phyloP scores from a whole-genome alignment of 2,113 vertebrate genomes.

The Apodemus speciosus region DNA sequence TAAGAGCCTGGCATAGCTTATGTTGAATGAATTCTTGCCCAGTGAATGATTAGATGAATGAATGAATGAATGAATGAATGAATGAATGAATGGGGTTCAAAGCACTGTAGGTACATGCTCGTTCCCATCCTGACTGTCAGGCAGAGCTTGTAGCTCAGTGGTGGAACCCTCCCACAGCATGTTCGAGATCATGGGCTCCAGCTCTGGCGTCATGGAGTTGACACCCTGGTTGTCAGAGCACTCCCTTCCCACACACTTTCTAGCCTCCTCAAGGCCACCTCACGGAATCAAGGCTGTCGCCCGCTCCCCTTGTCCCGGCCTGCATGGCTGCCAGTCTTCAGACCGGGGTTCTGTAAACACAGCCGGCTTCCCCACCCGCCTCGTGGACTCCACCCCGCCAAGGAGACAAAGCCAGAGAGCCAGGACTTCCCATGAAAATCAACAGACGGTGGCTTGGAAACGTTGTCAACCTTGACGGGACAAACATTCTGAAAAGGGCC shows the following conservation, averaged over 20 bases:
- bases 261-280: neutral
- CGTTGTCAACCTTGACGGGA: conserved; percentile 69
- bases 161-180: neutral
- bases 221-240: neutral
- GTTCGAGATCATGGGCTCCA: neutral
- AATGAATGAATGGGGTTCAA: neutral
- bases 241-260: neutral
- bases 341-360: neutral
- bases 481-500: conserved; percentile 69
- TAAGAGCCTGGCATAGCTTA: neutral
- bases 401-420: neutral
- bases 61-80: neutral
- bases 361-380: neutral
- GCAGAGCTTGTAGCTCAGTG: neutral
- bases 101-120: neutral
- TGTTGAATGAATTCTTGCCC: neutral
- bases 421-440: conserved; percentile 60
- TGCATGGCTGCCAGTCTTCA: neutral
- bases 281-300: neutral
- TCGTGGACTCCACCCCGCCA: neutral
- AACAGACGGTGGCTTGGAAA: conserved; percentile 67
- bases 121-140: neutral
- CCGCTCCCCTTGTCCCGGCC: neutral
- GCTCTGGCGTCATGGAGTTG: neutral
- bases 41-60: neutral